Conservation (phyloP, 2,888 invertebrate genomes). For the Tenthredo notha region DNA sequence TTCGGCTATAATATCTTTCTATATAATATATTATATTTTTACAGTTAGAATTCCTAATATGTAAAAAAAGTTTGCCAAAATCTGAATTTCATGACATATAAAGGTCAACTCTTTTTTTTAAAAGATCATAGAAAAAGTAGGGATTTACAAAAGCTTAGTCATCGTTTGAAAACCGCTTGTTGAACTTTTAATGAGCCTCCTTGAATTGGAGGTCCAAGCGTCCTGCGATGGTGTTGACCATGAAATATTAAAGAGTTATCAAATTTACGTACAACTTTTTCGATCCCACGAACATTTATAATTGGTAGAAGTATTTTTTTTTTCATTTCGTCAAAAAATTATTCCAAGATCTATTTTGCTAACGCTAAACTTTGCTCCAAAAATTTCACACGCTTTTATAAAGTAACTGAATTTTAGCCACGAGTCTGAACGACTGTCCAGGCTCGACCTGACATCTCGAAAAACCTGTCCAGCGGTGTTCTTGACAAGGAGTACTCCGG, state of each 20-base stretch:
- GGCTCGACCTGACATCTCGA: background rate
- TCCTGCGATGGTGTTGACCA: background rate
- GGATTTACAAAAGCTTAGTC: background rate
- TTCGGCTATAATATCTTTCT: background rate
- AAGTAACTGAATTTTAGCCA: background rate
- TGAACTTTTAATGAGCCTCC: background rate
- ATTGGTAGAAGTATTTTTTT: background rate
- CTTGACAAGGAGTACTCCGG: slow-evolving; percentile 11
- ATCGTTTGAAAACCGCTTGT: background rate
- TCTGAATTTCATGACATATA: background rate
- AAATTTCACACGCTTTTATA: background rate
- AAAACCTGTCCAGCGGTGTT: slow-evolving; percentile 39
- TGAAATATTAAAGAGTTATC: background rate
- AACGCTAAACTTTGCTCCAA: background rate
- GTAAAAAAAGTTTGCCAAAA: background rate
- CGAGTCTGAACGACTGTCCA: background rate
- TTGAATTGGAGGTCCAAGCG: background rate
- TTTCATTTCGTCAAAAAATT: background rate
- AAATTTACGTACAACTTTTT: background rate
- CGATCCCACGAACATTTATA: background rate
- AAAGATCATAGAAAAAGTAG: slow-evolving; percentile 31
- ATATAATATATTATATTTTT: background rate
- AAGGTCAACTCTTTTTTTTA: background rate
- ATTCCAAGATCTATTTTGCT: background rate
- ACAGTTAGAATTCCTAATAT: background rate